Base-by-base conservation (phyloP, 2,797 vertebrate species). In the Phaenicophaeus curvirostris region DNA sequence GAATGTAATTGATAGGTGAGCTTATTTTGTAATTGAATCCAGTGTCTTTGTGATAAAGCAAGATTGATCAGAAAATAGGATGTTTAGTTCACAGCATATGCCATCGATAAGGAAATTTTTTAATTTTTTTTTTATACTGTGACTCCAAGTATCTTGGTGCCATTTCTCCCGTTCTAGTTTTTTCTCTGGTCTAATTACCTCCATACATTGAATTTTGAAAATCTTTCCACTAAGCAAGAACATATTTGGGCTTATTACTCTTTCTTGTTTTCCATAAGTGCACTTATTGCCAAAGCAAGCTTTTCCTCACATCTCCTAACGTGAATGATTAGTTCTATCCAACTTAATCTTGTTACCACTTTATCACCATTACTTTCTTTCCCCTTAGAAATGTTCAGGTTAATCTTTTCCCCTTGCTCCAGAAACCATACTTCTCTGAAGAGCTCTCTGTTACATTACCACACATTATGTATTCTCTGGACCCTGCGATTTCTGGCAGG, bases 311-410 rank as follows among this genome's bases (percentile, higher is more conserved):
- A 37, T 87, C 27, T 31, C 35, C 79, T 53, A 74, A 67, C 23
- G 13, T 87, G 95, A 98, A 55, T 91, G 80, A 96, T 93, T 81
- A 87, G 66, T 78, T 87, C 84, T 33, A 69, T 91, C 93, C 93
- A 92, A 58, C 30, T 83, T 31, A 89, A 93, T 82, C 48, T 53
- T 63, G 42, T 94, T 75, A 50, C 61, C 24, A 59, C 87, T 97
- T 93, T 65, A 95, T 97, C 96, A 92, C 85, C 85, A 79, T 96
- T 96, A 94, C 25, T 66, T 83, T 75, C 71, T 74, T 74, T 74
- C 33, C 53, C 67, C 75, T 39, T 87, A 46, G 76, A 81, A 96
- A 89, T 72, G 71, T 96, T 95, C 88, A 57, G 83, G 59, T 71
- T 95, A 88, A 81, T 28, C 48, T 85, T 94, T 90, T 92, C 31